Percentiles rank a stretch among this genome's conserved stretches.
Conservation (phyloP, 2,113 vertebrate genomes). For the Oncorhynchus nerka region DNA sequence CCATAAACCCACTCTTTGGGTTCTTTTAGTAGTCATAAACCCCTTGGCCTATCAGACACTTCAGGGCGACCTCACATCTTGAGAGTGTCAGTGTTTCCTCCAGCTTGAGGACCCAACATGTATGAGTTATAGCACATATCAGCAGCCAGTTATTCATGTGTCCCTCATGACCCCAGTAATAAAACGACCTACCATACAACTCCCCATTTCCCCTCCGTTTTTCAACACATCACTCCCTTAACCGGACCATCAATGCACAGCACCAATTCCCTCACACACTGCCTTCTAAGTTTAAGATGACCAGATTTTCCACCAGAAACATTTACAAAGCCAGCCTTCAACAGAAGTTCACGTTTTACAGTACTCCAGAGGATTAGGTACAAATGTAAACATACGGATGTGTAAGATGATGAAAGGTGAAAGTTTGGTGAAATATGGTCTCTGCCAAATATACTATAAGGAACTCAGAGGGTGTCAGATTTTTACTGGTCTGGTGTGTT, state of each 20-base stretch:
- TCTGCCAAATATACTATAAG: conserved; percentile 24
- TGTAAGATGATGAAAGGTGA: not conserved
- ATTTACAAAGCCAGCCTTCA: not conserved
- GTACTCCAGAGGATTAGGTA: not conserved
- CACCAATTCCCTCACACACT: conserved; percentile 13
- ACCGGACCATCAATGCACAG: conserved; percentile 29
- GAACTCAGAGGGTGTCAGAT: conserved; percentile 23
- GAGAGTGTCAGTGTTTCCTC: conserved; percentile 23
- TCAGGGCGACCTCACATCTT: conserved; percentile 36
- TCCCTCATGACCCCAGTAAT: conserved; percentile 32
- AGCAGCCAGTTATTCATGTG: conserved; percentile 43
- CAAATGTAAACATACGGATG: not conserved
- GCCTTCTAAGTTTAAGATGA: not conserved
- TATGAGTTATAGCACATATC: conserved; percentile 40
- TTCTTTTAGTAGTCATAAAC: conserved; percentile 12
- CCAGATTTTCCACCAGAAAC: conserved; percentile 26
- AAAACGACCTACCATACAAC: conserved; percentile 25
- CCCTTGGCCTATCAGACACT: conserved; percentile 38
- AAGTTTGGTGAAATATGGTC: conserved; percentile 7
- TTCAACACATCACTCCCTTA: conserved; percentile 31
- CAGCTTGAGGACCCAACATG: conserved; percentile 10
- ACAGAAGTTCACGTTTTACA: conserved; percentile 22
- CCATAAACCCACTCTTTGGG: conserved; percentile 35
- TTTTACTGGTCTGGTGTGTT: conserved; percentile 14
- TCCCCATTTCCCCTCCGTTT: conserved; percentile 11